phyloP scores from a whole-genome alignment of 2,797 vertebrate genomes.

The Psittacula echo region DNA sequence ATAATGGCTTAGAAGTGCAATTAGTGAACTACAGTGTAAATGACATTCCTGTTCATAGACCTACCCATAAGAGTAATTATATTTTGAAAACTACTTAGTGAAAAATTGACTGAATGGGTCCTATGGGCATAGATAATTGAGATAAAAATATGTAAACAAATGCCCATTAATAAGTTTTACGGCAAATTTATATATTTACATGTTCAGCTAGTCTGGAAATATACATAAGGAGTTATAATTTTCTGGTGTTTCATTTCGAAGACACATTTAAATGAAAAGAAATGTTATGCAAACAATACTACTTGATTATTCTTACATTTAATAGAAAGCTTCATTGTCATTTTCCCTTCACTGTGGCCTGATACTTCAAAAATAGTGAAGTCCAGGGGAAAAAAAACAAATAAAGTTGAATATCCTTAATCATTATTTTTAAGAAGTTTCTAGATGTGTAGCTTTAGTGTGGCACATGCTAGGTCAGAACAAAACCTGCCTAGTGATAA shows the following conservation, averaged over 20 bases:
- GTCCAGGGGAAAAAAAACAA: background rate
- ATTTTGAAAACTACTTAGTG: constrained; percentile 83
- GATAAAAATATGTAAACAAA: constrained; percentile 84
- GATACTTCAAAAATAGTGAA: background rate
- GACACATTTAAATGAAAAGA: background rate
- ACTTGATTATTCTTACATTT: background rate
- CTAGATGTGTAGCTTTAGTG: background rate
- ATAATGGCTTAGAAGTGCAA: constrained; percentile 79
- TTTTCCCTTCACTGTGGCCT: background rate
- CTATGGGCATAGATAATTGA: constrained; percentile 80
- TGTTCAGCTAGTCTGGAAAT: constrained; percentile 35
- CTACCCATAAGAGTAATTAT: constrained; percentile 82
- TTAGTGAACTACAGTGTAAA: constrained; percentile 82
- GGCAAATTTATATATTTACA: constrained; percentile 69
- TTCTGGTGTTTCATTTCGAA: background rate
- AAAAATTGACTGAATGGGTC: constrained; percentile 83
- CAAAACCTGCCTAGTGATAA: background rate
- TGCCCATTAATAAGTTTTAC: constrained; percentile 75
- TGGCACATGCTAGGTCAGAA: background rate
- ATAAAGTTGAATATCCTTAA: background rate
- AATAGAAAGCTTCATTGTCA: background rate
- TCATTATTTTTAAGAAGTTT: background rate
- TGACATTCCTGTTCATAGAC: constrained; percentile 79
- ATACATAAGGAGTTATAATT: constrained; percentile 19
- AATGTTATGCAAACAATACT: background rate